Evolutionary conservation across 2,797 vertebrate genomes (phyloP).

Genomic region (Trichosurus vulpecula): DNA sequence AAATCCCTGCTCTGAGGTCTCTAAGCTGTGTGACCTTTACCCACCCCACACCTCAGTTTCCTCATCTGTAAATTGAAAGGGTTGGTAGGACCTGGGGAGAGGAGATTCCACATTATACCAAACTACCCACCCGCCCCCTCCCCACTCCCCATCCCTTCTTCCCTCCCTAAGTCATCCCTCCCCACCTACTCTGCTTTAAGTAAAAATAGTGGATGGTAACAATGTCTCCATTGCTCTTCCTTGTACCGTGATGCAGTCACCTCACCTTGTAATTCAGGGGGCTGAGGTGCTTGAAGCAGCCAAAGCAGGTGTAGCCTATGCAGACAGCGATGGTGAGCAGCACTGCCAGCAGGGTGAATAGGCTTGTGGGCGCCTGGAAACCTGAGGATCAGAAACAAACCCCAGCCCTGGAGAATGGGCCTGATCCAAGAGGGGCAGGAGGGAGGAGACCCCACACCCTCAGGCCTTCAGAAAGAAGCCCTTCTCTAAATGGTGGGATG

Average conservation of each 20-base stretch:
- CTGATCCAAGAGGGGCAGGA: background rate
- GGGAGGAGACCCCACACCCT: background rate
- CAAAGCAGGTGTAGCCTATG: slow-evolving; percentile 91
- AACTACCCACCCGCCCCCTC: background rate
- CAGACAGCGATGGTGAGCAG: slow-evolving; percentile 89
- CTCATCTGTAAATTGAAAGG: background rate
- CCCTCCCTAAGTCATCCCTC: background rate
- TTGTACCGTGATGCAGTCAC: background rate
- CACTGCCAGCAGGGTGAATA: slow-evolving; percentile 92
- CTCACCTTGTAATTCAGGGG: slow-evolving; percentile 93
- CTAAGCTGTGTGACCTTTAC: background rate
- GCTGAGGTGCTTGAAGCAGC: slow-evolving; percentile 93
- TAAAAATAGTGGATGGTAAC: background rate
- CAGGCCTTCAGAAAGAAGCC: background rate
- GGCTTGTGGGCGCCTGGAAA: slow-evolving; percentile 88
- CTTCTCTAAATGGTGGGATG: no score
- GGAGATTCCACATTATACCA: background rate
- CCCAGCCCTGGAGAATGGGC: background rate
- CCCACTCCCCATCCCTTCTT: slow-evolving; percentile 21
- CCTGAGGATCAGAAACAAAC: slow-evolving; percentile 83
- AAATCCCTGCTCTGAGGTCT: background rate
- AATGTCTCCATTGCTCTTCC: background rate
- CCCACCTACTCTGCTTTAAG: background rate
- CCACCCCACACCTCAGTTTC: background rate
- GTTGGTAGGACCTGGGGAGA: background rate